Base-by-base conservation (phyloP, 2,113 vertebrate genomes). In the Conger conger region DNA sequence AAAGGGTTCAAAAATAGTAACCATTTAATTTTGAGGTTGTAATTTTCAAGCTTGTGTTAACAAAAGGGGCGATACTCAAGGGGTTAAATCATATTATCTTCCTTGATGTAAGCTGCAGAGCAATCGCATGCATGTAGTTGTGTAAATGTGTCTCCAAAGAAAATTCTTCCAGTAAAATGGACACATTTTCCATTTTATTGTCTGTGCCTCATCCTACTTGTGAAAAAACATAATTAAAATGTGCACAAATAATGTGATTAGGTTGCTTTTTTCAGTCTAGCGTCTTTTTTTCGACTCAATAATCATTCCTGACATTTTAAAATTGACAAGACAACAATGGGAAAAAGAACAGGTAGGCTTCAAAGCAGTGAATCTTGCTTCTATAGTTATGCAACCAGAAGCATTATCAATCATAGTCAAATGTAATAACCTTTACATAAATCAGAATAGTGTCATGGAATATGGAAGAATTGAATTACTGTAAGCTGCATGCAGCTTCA, bases 321-420 rank as follows among this genome's bases (percentile, higher is more conserved):
- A 73, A 73, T 73, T 73, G 68, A 73, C 68, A 73, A 73, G 68
- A 73, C 7, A 73, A 33, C 6, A 9, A 73, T 73, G 68, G 27
- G 13, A 73, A 73, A 30, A 73, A 73, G 86, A 88, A 88, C 45
- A 82, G 60, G 86, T 42, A 60, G n/a, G 50, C 45, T 84, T 33
- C 73, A 36, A 76, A 83, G 82, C 84, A 78, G 84, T 27, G 68
- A 63, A 38, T 38, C 63, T 3, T 81, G 85, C 81, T 82, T 83
- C 50, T 84, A 11, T 3, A 63, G 57, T 86, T 63, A 84, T n/a
- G 27, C 38, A 80, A 50, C 79, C 27, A 42, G 36, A 42, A 80
- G 79, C 18, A 42, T 38, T 80, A 80, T 80, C 38, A 45, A 40
- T 80, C 79, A 50, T 50, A 50, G 79, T 80, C 79, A 80, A 80